Percentiles rank a stretch among this genome's conserved stretches.
Evolutionary conservation across 64 coral and sea anemone species (phyloP).

Genomic region (Acropora yongei): DNA sequence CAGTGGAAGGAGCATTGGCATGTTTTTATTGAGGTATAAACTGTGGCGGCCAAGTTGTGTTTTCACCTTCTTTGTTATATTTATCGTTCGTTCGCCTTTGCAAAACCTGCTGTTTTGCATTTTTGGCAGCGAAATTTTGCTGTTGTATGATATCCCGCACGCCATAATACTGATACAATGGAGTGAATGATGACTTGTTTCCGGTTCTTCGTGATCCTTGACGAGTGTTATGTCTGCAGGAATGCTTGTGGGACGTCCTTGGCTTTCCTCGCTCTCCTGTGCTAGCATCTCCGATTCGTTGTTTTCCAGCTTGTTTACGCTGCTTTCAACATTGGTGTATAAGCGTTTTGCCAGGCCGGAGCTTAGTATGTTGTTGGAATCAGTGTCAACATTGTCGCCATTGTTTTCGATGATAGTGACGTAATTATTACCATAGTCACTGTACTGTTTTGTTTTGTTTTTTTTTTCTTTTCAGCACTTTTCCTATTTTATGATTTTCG

Average conservation of each 20-base stretch:
- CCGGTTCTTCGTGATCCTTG: slow-evolving; percentile 1
- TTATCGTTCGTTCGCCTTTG: not conserved
- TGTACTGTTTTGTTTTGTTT: not conserved
- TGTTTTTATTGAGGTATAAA: not conserved
- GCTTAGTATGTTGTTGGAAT: slow-evolving; percentile 10
- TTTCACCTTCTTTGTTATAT: not conserved
- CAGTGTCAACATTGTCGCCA: slow-evolving; percentile 22
- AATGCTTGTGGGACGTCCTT: not conserved
- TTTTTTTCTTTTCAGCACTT: not conserved
- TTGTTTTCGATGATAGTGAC: slow-evolving; percentile 29
- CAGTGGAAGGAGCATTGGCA: not conserved
- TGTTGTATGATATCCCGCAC: slow-evolving; percentile 4
- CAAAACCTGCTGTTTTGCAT: not conserved
- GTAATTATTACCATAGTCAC: slow-evolving; percentile 7
- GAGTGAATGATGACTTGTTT: not conserved
- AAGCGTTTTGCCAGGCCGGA: not conserved
- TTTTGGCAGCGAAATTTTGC: not conserved
- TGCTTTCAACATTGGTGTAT: slow-evolving; percentile 40
- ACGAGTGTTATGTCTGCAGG: slow-evolving; percentile 2
- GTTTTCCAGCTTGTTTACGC: slow-evolving; percentile 19
- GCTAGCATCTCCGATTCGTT: slow-evolving; percentile 21
- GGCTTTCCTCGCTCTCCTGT: not conserved
- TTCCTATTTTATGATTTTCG: not conserved
- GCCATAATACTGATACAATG: not conserved
- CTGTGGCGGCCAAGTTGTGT: not conserved